Base-by-base conservation (phyloP, 2,888 invertebrate genomes). In the Scaptomyza tumidula region DNA sequence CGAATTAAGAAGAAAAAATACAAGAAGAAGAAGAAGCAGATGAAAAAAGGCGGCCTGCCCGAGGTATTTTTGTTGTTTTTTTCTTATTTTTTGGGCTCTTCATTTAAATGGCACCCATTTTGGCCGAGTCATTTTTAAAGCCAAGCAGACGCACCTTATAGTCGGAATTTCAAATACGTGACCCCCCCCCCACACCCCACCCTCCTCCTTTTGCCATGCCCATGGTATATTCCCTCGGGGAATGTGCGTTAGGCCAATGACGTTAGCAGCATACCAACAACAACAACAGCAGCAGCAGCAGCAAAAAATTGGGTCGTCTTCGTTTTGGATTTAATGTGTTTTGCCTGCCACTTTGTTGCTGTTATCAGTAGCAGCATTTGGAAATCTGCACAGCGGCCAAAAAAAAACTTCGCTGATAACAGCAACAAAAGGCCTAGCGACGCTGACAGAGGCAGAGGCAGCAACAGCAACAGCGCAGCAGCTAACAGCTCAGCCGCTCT, bases 281-380 rank as follows among this genome's bases (percentile, higher is more conserved):
- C 19, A 43, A 29, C 14, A 56, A 16, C 31, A 31, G 2, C 31
- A 31, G 33, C 9, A 31, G 33, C 9, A 35, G 13, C 35, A 35
- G 13, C 16, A 39, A 64, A 52, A 62, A 71, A 58, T 80, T 85
- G 86, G 85, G 83, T 84, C 83, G 83, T 48, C 60, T 77, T 77
- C 63, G 41, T 61, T 61, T 71, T 65, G 80, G 64, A 67, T 76
- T 80, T 78, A 83, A 80, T 83, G 80, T 74, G 52, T 71, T 78
- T 80, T 69, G 69, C 69, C 79, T 81, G 82, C 66, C 78, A 80
- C 76, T 80, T 82, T 77, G 71, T 65, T 74, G 76, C 81, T 75
- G 75, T 82, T 83, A 82, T 82, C 81, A 83, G 75, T 66, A 59
- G 80, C 66, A 52, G 69, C 75, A 59, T 49, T 61, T 62, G 45